Conservation (phyloP, 37 sponge, comb jelly and placozoan species). For the Bolinopsis microptera region DNA sequence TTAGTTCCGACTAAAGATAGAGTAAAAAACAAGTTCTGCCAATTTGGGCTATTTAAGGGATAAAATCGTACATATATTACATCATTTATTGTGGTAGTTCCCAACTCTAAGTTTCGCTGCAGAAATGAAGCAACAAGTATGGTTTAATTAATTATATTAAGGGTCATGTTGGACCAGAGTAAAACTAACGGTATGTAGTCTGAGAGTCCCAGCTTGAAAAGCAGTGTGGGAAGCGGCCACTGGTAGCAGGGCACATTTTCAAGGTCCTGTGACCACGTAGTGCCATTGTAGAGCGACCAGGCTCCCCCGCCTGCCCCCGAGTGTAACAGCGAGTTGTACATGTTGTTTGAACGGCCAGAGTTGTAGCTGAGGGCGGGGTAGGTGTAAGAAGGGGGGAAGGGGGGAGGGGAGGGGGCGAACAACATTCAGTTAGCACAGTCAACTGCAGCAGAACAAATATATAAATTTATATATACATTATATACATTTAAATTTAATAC, state of each 20-base stretch:
- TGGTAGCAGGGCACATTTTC: not conserved
- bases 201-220: slow-evolving; percentile 12
- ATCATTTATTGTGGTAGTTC: not conserved
- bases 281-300: not conserved
- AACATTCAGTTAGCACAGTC: too few relatives aligned
- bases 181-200: not conserved
- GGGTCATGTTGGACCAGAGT: too few relatives aligned
- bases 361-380: not conserved
- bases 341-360: not conserved
- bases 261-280: not conserved
- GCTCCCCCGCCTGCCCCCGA: not conserved
- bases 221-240: not conserved
- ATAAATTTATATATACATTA: too few relatives aligned
- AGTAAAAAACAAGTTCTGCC: not conserved
- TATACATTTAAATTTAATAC: too few relatives aligned
- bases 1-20: too few relatives aligned
- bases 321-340: not conserved
- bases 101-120: not conserved
- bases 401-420: not conserved
- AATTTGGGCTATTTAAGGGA: not conserved
- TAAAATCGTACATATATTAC: too few relatives aligned
- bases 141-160: too few relatives aligned
- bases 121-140: too few relatives aligned
- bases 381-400: not conserved
- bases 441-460: too few relatives aligned